Evolutionary conservation across 92 coral and sea anemone species (phyloP).

Genomic region (Porites rus): DNA sequence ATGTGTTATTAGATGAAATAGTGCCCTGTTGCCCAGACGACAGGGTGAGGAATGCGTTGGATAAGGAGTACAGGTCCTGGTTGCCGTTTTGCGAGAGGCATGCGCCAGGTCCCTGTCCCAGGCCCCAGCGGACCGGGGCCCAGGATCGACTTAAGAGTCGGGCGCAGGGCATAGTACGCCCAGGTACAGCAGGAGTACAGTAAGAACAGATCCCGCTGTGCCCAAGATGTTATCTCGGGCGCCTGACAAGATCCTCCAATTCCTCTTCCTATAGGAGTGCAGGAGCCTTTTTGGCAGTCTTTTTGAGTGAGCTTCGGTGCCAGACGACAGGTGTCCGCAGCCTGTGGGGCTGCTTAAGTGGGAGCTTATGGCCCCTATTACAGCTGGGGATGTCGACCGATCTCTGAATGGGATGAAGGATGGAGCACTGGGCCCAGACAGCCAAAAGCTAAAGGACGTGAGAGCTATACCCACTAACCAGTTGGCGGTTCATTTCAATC

Average conservation of each 20-base stretch:
- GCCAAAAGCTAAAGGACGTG: neutral
- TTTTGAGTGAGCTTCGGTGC: neutral
- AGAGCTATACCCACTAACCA: neutral
- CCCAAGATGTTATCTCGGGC: too few species aligned
- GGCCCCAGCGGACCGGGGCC: neutral
- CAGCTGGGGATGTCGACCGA: neutral
- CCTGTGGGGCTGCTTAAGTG: neutral
- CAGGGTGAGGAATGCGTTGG: neutral
- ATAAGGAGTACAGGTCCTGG: neutral
- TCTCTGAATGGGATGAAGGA: neutral
- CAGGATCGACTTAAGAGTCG: neutral
- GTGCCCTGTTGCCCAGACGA: neutral
- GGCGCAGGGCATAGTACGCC: neutral
- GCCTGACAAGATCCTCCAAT: too few species aligned
- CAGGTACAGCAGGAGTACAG: neutral
- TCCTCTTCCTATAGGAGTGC: neutral
- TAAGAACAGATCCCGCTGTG: too few species aligned
- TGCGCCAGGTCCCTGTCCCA: neutral
- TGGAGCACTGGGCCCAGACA: neutral
- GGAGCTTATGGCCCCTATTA: neutral
- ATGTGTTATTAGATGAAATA: neutral
- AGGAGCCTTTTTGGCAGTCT: neutral
- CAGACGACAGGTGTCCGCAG: too few species aligned
- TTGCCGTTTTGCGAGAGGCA: neutral
- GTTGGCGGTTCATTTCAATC: neutral